These are phyloP conservation scores for Mylabris phalerata DNA, from an alignment of 1,140 invertebrate genomes.

Conservation along the genomic window DNA sequence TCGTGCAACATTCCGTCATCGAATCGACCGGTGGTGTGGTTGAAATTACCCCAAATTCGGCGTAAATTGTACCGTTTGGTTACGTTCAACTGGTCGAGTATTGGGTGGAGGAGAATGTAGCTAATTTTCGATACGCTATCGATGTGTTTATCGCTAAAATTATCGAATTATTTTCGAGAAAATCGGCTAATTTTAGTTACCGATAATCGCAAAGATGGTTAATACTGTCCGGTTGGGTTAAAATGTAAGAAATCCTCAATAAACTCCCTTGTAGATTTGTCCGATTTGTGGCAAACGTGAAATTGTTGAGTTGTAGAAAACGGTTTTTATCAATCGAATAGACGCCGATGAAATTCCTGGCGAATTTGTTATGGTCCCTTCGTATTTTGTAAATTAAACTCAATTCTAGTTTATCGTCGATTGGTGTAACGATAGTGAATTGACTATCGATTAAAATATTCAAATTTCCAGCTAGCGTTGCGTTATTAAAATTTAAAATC, in stretches of 20 bases:
- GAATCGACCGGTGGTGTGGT: slow-evolving; percentile 18
- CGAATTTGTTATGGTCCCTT: background rate
- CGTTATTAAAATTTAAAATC: background rate
- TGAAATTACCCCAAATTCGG: slow-evolving; percentile 46
- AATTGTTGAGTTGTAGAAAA: slow-evolving; percentile 1
- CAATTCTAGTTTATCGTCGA: background rate
- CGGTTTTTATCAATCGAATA: background rate
- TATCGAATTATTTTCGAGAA: background rate
- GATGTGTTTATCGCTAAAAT: slow-evolving; percentile 45
- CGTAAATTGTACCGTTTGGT: slow-evolving; percentile 43
- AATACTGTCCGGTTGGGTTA: background rate
- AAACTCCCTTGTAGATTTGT: background rate
- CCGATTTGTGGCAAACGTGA: background rate
- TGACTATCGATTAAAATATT: background rate
- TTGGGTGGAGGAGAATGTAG: slow-evolving; percentile 45
- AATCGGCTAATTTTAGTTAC: background rate
- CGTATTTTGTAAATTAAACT: background rate
- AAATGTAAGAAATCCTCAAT: slow-evolving; percentile 2
- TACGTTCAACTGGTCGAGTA: slow-evolving; percentile 48
- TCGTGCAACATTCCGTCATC: slow-evolving; percentile 52
- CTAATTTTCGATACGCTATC: slow-evolving; percentile 52
- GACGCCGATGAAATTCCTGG: background rate
- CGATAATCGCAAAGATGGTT: slow-evolving; percentile 1
- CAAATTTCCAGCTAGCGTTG: background rate
- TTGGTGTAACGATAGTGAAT: slow-evolving; percentile 1